phyloP scores from a whole-genome alignment of 2,888 invertebrate genomes.

The Phorcus lineatus region DNA sequence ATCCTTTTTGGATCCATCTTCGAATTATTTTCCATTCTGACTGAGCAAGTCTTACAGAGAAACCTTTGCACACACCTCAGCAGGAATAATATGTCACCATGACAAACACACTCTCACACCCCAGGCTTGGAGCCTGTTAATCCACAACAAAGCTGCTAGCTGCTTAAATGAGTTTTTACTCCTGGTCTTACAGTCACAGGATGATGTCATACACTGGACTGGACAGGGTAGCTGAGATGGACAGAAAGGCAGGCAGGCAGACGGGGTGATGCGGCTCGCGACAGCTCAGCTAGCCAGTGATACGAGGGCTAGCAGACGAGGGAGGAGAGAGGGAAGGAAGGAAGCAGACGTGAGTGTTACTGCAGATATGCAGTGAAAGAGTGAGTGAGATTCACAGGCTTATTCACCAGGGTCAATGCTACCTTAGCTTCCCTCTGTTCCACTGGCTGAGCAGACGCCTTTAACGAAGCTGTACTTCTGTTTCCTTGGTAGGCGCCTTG shows the following conservation, averaged over 20 bases:
- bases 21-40: background rate
- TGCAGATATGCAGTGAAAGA: background rate
- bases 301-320: background rate
- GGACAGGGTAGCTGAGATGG: background rate
- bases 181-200: too few relatives aligned
- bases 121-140: background rate
- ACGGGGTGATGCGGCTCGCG: too few relatives aligned
- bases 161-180: too few relatives aligned
- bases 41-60: background rate
- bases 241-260: background rate
- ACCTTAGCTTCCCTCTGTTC: background rate
- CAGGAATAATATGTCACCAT: background rate
- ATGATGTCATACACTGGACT: background rate
- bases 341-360: conserved; percentile 7
- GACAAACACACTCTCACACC: background rate
- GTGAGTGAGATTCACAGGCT: background rate
- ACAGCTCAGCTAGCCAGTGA: background rate
- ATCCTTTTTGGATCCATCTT: background rate
- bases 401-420: background rate
- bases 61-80: background rate
- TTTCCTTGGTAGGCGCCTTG: background rate
- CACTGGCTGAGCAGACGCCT: background rate
- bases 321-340: background rate
- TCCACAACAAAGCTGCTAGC: background rate
- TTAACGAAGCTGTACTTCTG: background rate